Base-by-base conservation (phyloP, 2,888 invertebrate species). In the Amphimallon solstitiale region DNA sequence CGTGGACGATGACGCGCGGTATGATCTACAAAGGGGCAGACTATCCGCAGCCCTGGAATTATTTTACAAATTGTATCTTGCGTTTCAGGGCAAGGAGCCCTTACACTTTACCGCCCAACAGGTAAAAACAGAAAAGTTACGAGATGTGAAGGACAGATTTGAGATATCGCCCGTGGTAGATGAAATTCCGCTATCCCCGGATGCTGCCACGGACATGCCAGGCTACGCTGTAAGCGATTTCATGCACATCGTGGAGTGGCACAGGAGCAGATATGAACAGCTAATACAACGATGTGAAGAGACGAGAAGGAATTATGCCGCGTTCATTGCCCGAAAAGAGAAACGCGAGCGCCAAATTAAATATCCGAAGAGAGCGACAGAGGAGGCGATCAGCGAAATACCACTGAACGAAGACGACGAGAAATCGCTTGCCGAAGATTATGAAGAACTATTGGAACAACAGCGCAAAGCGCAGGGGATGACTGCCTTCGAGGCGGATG, bases 11-110 rank as follows among this genome's bases (percentile, higher is more conserved):
- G 73, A 81, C 2, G 85, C 85, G 60, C 73, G 88, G 48, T 76
- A 79, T 2, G 83, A 83, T 60, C 82, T 89, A 12, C 84, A 85
- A 67, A 80, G 82, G 62, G 85, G 85, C 0, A 84, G 81, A 65
- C 85, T 86, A 2, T 83, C 85, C 6, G 78, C 85, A 0, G 79
- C 87, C 4, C 78, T 88, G 2, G 83, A 86, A 29, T 74, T 90
- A 1, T 87, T 89, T 75, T 89, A 89, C 77, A 85, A 87, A 77
- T 77, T 90, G 2, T 89, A 87, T 74, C 79, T 89, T 6, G 83
- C 84, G 68, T 80, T 90, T 52, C 87, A 89, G 71, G 86, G 85
- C 74, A 86, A 84, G 76, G 86, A 87, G 72, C 83, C 85, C 48
- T 81, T 86, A 10, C 81, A 86, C 73, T 88, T 86, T 72, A 84